Evolutionary conservation across 2,888 invertebrate genomes (phyloP).

Genomic region (Salticus scenicus): DNA sequence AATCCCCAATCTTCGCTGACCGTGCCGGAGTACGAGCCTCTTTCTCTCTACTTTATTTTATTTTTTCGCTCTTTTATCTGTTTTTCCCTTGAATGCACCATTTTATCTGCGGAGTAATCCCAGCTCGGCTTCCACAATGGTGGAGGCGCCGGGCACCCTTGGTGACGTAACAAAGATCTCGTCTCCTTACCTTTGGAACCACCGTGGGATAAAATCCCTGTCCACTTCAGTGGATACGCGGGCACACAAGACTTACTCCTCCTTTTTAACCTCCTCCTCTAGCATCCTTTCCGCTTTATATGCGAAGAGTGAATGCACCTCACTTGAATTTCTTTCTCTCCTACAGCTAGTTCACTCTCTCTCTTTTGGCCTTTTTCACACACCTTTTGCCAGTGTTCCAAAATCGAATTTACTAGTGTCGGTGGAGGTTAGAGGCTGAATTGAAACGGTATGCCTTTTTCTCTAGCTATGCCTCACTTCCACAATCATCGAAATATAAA

Average conservation of each 20-base stretch:
- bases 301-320: slow-evolving; percentile 47
- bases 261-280: slow-evolving; percentile 21
- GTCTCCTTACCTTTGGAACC: slow-evolving; percentile 51
- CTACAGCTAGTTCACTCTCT: neutral
- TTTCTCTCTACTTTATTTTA: slow-evolving; percentile 23
- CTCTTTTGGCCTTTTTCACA: neutral
- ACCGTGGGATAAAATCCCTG: slow-evolving; percentile 62
- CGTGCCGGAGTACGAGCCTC: slow-evolving; percentile 40
- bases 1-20: slow-evolving; percentile 69
- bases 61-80: slow-evolving; percentile 54
- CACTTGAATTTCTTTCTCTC: slow-evolving; percentile 59
- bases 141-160: slow-evolving; percentile 39
- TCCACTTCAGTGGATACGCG: slow-evolving; percentile 47
- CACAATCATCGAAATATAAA: no score
- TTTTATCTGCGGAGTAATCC: slow-evolving; percentile 68
- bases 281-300: slow-evolving; percentile 44
- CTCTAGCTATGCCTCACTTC: neutral
- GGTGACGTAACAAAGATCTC: slow-evolving; percentile 66
- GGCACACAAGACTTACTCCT: slow-evolving; percentile 42
- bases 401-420: slow-evolving; percentile 45
- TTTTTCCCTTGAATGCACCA: slow-evolving; percentile 63
- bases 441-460: slow-evolving; percentile 5
- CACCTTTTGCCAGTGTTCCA: slow-evolving; percentile 22
- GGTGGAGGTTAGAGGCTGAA: slow-evolving; percentile 13
- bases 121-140: slow-evolving; percentile 53